phyloP scores from a whole-genome alignment of 2,888 invertebrate species.

The Calameuta filiformis region DNA sequence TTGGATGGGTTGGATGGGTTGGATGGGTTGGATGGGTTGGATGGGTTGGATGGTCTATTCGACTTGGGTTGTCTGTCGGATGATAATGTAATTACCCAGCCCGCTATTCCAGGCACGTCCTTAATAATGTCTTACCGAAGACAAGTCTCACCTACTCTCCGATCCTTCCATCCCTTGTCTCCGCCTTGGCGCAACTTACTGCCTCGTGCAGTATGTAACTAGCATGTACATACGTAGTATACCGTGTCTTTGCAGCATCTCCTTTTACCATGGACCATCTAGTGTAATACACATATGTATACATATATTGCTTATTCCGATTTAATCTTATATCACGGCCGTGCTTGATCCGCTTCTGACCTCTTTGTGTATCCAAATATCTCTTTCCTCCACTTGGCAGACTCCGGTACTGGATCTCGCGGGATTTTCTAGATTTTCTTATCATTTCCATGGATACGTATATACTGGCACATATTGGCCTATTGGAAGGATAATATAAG shows the following conservation, averaged over 20 bases:
- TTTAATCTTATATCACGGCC: no score
- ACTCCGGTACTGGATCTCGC: not conserved
- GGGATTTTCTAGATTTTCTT: not conserved
- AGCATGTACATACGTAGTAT: not conserved
- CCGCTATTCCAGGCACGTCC: slow-evolving; percentile 44
- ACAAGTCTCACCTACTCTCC: slow-evolving; percentile 29
- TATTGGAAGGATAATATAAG: not conserved
- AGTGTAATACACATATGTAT: no score
- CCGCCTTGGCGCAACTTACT: slow-evolving; percentile 18
- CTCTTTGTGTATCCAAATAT: not conserved
- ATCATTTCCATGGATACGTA: not conserved
- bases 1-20: no score
- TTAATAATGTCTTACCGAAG: slow-evolving; percentile 47
- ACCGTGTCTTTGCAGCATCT: not conserved
- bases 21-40: no score
- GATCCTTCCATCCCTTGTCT: slow-evolving; percentile 26
- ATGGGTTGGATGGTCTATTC: slow-evolving; percentile 5
- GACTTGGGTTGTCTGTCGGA: slow-evolving; percentile 19
- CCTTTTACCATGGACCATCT: not conserved
- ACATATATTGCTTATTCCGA: no score
- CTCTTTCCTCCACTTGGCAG: not conserved
- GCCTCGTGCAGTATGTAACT: slow-evolving; percentile 10
- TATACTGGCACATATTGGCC: not conserved
- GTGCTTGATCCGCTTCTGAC: not conserved
- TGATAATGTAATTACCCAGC: slow-evolving; percentile 45